These are phyloP conservation scores for Sparidentex hasta DNA, from an alignment of 2,797 vertebrate genomes.

Conservation along the genomic window DNA sequence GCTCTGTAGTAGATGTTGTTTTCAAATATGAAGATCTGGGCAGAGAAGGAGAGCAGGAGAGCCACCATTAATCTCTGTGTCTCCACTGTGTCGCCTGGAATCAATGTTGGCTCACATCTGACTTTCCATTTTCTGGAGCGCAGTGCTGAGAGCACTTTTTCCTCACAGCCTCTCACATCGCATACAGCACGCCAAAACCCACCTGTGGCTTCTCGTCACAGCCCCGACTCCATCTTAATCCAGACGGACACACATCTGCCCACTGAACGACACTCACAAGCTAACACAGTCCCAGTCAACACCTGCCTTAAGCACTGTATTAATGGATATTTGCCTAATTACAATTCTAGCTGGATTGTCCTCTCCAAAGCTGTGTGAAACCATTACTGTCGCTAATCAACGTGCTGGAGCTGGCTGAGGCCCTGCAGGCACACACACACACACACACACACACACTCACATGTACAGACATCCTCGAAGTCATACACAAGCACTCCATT, in stretches of 20 bases:
- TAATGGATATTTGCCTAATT: constrained; percentile 57
- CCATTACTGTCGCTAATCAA: constrained; percentile 48
- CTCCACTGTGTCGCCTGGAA: not conserved
- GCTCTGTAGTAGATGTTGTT: constrained; percentile 99
- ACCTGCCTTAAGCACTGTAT: constrained; percentile 42
- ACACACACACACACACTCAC: constrained; percentile 2
- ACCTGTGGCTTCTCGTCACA: constrained; percentile 37
- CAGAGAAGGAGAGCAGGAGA: constrained; percentile 28
- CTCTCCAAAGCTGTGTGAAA: constrained; percentile 42
- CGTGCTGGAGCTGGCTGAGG: constrained; percentile 13
- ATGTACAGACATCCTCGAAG: not conserved
- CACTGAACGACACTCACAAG: constrained; percentile 35
- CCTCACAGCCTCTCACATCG: constrained; percentile 2
- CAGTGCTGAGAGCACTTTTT: not conserved
- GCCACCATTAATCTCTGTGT: constrained; percentile 3
- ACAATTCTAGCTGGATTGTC: constrained; percentile 24
- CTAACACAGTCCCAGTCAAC: constrained; percentile 45
- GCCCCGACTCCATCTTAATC: constrained; percentile 44
- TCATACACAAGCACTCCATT: constrained; percentile 5
- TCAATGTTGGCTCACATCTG: not conserved
- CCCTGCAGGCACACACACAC: constrained; percentile 26
- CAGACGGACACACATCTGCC: constrained; percentile 24
- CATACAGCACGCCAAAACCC: not conserved
- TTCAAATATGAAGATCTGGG: constrained; percentile 97
- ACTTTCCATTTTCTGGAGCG: not conserved